phyloP scores from a whole-genome alignment of 2,888 invertebrate species.

The Sphecodes monilicornis region DNA sequence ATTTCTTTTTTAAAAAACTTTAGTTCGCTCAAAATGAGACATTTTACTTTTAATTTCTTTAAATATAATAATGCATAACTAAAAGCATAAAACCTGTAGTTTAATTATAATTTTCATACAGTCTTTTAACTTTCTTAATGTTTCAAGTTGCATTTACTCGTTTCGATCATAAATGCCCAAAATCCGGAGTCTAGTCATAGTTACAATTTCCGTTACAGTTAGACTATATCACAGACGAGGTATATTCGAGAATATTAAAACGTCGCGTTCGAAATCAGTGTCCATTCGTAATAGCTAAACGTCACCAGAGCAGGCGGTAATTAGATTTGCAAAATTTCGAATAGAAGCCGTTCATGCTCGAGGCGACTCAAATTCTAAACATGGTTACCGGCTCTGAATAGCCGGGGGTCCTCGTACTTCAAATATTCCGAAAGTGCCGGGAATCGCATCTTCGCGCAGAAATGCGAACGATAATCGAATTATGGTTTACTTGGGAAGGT shows the following conservation, averaged over 20 bases:
- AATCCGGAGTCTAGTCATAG: neutral
- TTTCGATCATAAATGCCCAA: neutral
- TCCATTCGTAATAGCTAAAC: neutral
- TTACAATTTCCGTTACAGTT: neutral
- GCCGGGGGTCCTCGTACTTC: too few relatives aligned
- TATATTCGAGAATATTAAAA: neutral
- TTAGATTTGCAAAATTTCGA: slow-evolving; percentile 7
- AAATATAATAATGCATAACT: too few relatives aligned
- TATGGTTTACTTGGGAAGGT: slow-evolving; percentile 40
- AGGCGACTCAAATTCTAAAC: slow-evolving; percentile 6
- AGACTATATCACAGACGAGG: neutral
- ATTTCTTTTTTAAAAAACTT: neutral
- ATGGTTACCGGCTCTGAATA: neutral
- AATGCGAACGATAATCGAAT: slow-evolving; percentile 42
- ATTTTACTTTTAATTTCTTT: neutral
- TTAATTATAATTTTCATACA: too few relatives aligned
- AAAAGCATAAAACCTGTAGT: too few relatives aligned
- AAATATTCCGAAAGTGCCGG: slow-evolving; percentile 1
- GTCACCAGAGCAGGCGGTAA: neutral
- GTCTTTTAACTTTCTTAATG: too few relatives aligned
- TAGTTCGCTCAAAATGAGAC: too few relatives aligned
- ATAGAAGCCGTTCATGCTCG: neutral
- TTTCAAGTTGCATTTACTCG: neutral
- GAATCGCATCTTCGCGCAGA: neutral
- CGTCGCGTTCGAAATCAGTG: neutral